These are phyloP conservation scores for Stichopus chloronotus DNA, from an alignment of 35 echinoderm and acorn worm species.

Conservation along the genomic window DNA sequence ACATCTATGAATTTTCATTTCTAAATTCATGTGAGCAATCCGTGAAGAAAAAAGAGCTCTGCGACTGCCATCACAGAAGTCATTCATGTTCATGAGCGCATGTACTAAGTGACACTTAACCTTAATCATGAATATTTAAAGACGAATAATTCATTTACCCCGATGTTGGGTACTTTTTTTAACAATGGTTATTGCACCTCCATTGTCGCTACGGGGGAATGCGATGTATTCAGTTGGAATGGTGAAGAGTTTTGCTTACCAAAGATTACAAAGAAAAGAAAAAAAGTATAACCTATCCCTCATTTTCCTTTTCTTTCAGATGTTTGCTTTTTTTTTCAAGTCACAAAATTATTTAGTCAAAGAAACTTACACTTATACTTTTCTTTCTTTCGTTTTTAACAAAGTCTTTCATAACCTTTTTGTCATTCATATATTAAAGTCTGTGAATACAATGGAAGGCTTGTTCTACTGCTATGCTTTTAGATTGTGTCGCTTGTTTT, in stretches of 20 bases:
- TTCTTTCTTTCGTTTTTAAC: background rate
- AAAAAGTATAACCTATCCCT: background rate
- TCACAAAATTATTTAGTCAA: background rate
- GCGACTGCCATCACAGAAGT: background rate
- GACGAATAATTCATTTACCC: background rate
- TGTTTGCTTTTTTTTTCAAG: background rate
- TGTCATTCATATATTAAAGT: background rate
- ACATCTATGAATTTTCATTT: background rate
- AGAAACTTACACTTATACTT: background rate
- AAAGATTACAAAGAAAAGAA: background rate
- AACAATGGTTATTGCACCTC: background rate
- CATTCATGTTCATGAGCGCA: background rate
- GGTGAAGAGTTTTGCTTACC: slow-evolving; percentile 11
- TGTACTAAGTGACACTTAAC: background rate
- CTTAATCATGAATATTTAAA: background rate
- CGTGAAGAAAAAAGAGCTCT: background rate
- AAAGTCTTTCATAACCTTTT: background rate
- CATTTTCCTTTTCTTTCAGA: background rate
- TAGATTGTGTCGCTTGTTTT: too few relatives aligned
- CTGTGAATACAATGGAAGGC: background rate
- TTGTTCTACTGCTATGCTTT: background rate
- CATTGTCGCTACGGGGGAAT: background rate
- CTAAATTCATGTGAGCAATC: background rate
- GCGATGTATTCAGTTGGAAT: background rate
- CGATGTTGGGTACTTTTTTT: background rate